These are phyloP conservation scores for Megalopta genalis DNA, from an alignment of 1,140 invertebrate genomes.

Conservation along the genomic window DNA sequence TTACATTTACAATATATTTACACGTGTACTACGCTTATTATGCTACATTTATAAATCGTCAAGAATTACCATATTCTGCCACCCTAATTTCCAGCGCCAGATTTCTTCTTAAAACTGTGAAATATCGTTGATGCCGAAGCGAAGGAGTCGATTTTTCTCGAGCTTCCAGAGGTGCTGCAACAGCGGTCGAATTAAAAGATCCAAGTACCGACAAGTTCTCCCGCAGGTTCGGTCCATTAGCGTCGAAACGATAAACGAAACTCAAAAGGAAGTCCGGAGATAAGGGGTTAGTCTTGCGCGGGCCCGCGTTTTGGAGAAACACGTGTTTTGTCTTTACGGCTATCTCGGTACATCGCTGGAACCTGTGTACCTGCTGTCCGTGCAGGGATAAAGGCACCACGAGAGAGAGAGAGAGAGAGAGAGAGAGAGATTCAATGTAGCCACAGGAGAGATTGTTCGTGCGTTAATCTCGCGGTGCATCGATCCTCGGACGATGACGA, in stretches of 20 bases:
- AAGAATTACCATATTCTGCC: too few relatives aligned
- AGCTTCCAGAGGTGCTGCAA: too few relatives aligned
- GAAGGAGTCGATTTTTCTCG: background rate
- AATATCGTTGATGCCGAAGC: too few relatives aligned
- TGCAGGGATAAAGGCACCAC: background rate
- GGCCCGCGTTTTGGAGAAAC: constrained; percentile 9
- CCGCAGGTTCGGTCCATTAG: background rate
- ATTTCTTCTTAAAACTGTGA: too few relatives aligned
- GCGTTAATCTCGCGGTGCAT: background rate
- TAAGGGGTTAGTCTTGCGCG: background rate
- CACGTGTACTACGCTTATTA: too few relatives aligned
- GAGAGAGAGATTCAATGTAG: background rate
- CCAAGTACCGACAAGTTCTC: too few relatives aligned
- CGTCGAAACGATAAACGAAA: background rate
- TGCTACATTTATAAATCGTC: too few relatives aligned
- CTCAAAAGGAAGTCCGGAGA: constrained; percentile 9
- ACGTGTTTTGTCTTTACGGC: constrained; percentile 12
- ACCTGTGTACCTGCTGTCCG: background rate
- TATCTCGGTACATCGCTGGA: constrained; percentile 12
- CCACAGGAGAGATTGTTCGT: background rate
- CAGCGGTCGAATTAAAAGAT: too few relatives aligned
- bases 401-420: background rate
- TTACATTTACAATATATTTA: too few relatives aligned
- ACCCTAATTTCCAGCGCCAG: too few relatives aligned
- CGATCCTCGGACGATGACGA: background rate